Conservation (phyloP, 2,797 vertebrate genomes). For the Hoplostethus atlanticus region DNA sequence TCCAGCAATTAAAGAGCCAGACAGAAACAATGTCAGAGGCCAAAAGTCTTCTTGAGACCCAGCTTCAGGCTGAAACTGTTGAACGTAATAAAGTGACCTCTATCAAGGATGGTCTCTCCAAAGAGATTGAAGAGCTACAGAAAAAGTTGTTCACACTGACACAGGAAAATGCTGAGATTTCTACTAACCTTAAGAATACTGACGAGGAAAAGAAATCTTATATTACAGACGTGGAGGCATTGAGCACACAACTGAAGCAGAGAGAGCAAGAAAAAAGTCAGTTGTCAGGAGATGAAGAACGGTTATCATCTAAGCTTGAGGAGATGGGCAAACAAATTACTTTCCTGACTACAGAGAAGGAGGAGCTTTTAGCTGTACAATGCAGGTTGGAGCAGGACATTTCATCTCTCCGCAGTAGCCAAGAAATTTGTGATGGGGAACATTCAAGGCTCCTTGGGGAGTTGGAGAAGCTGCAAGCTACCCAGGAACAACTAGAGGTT, state of each 20-base stretch:
- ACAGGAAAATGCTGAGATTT: conserved; percentile 78
- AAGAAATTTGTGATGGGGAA: conserved; percentile 76
- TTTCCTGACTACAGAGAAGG: conserved; percentile 80
- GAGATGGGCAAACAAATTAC: conserved; percentile 73
- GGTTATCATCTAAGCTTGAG: conserved; percentile 76
- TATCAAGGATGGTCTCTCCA: conserved; percentile 77
- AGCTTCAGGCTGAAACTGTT: conserved; percentile 72
- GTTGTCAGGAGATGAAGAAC: conserved; percentile 76
- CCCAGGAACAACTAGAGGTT: conserved; percentile 69
- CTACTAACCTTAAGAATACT: conserved; percentile 60
- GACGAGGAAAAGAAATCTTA: conserved; percentile 78
- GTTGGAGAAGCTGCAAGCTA: conserved; percentile 69
- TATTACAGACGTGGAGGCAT: conserved; percentile 75
- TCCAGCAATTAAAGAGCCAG: conserved; percentile 77
- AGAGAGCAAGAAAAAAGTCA: conserved; percentile 77
- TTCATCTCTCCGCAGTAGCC: conserved; percentile 72
- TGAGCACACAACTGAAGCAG: conserved; percentile 74
- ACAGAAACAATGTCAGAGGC: conserved; percentile 75
- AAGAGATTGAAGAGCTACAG: conserved; percentile 80
- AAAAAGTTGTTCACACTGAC: conserved; percentile 73
- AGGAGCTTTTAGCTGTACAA: conserved; percentile 76
- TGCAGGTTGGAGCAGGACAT: conserved; percentile 78
- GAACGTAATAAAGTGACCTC: conserved; percentile 75
- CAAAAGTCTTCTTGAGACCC: conserved; percentile 78
- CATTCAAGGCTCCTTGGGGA: conserved; percentile 67